Evolutionary conservation across 2,797 vertebrate genomes (phyloP).

Genomic region (Manis pentadactyla): DNA sequence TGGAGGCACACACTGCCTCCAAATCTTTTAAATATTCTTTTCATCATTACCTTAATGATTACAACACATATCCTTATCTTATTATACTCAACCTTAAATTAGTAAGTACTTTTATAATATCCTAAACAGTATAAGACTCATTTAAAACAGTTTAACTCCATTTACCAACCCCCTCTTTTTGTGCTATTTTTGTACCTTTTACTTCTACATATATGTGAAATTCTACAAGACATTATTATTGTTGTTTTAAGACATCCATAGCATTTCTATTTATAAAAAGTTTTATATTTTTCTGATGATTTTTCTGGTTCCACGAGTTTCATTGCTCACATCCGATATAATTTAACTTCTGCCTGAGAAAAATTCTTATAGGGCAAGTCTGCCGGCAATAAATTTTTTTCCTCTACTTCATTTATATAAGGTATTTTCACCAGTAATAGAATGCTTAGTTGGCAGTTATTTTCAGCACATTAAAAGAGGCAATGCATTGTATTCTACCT

Average conservation of each 20-base stretch:
- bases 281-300: too few species aligned
- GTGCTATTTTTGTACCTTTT: background rate
- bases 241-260: background rate
- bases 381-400: background rate
- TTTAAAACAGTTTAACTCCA: background rate
- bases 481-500: background rate
- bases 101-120: background rate
- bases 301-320: too few species aligned
- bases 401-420: background rate
- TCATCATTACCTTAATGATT: background rate
- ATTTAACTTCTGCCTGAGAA: background rate
- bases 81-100: background rate
- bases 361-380: background rate
- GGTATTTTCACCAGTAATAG: background rate
- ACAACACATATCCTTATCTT: background rate
- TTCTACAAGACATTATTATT: background rate
- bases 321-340: too few species aligned
- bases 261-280: background rate
- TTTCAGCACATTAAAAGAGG: background rate
- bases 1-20: background rate
- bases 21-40: background rate
- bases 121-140: background rate
- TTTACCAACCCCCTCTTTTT: background rate
- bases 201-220: background rate
- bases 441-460: background rate